Conservation (phyloP, 1,140 invertebrate genomes). For the Lamellibrachia luymesi region DNA sequence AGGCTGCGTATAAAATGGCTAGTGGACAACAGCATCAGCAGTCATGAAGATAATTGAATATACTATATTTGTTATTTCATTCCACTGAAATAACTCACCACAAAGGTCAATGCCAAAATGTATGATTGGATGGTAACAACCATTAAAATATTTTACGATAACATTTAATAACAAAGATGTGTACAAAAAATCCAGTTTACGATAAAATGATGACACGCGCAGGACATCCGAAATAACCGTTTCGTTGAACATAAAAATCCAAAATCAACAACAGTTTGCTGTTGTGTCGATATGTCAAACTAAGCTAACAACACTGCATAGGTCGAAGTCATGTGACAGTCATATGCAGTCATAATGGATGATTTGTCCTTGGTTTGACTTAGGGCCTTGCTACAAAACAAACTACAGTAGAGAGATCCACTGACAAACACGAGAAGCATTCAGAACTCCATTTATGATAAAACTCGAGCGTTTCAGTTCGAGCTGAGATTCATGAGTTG, state of each 20-base stretch:
- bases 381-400: background rate
- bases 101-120: background rate
- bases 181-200: too few relatives aligned
- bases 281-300: background rate
- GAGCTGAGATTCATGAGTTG: background rate
- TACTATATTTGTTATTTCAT: background rate
- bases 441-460: background rate
- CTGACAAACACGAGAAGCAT: too few relatives aligned
- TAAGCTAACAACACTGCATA: background rate
- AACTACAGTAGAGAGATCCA: background rate
- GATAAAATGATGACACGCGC: too few relatives aligned
- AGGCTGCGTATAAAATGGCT: background rate
- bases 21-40: background rate
- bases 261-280: too few relatives aligned
- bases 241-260: too few relatives aligned
- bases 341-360: background rate
- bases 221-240: too few relatives aligned
- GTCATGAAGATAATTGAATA: background rate
- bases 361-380: background rate
- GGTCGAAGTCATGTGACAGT: background rate
- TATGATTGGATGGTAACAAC: background rate
- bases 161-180: too few relatives aligned
- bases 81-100: background rate
- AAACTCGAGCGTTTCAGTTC: background rate
- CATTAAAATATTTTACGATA: background rate